Evolutionary conservation across 2,113 vertebrate genomes (phyloP), one percentile per base, ranked within the genome.

Genomic region (Cynoglossus semilaevis): DNA sequence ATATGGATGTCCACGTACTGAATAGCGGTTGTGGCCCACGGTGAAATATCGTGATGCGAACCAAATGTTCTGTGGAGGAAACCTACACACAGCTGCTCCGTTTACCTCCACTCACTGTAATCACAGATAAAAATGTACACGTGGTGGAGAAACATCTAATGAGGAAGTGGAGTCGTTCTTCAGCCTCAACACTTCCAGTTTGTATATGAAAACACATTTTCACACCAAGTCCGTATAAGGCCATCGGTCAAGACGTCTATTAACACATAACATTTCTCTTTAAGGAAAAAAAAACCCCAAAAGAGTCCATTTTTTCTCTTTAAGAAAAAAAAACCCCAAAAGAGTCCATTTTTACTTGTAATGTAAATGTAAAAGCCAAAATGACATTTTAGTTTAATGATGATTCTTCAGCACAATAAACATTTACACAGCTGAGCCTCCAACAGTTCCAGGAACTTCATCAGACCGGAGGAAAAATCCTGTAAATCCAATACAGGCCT

Each of bases 21-120:
- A 67, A 55, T 42, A 59, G 48, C 75, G 61, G 22, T 42, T 64
- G 48, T 9, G 11, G 65, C 58, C 53, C 63, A 78, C 79, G 74
- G 77, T 73, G 54, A 73, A 81, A 69, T 14, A 51, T 29, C 46
- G 52, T 72, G 74, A 85, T 77, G 46, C 70, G 46, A 89, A 85
- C 84, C 85, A 89, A 86, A 89, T 88, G 85, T 63, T 65, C 63
- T 50, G 69, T 81, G 78, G 73, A 69, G 70, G 79, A 64, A 78
- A 82, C 78, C 76, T 47, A 89, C 87, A 87, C 84, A 87, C 76
- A 81, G 55, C 61, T 12, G 0, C 29, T 51, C 66, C 79, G 77
- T 86, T 86, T 85, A 88, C 66, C 22, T 64, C 47, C 19, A 64
- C 22, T 29, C 22, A 29, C n/a, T n/a, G n/a, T n/a, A n/a, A n/a